phyloP scores from a whole-genome alignment of 2,113 vertebrate species.

The Nothocercus julius region DNA sequence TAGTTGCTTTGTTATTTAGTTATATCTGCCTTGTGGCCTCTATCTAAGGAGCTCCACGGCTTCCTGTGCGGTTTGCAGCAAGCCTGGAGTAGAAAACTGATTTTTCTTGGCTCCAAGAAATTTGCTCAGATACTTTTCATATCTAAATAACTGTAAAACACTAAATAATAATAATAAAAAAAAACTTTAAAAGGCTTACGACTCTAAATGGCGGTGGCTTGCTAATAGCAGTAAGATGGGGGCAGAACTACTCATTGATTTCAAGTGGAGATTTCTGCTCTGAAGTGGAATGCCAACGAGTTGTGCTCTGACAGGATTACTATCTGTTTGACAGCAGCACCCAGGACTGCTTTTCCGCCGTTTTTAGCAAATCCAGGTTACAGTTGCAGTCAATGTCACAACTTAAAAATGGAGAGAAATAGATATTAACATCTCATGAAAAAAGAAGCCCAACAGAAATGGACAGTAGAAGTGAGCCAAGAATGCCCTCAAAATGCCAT shows the following conservation, averaged over 20 bases:
- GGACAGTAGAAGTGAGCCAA: neutral
- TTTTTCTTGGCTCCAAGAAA: neutral
- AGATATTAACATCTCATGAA: neutral
- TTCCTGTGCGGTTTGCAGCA: neutral
- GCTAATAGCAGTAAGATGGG: neutral
- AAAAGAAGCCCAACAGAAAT: neutral
- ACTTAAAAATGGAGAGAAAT: neutral
- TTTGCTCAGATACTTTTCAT: neutral
- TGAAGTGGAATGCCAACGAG: rapidly evolving
- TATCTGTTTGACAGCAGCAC: neutral
- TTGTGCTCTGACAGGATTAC: rapidly evolving
- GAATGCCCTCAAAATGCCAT: neutral
- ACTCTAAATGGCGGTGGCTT: neutral
- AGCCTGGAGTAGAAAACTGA: neutral
- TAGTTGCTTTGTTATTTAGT: neutral
- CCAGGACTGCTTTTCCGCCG: neutral
- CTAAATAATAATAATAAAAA: too few species aligned
- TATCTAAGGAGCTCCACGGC: neutral
- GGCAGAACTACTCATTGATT: neutral
- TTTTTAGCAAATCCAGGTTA: neutral
- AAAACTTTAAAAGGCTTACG: neutral
- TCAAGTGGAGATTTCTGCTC: neutral
- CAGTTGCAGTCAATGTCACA: neutral
- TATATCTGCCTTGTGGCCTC: neutral
- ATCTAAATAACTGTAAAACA: neutral